phyloP scores from a whole-genome alignment of 2,797 vertebrate genomes.

The Danio tinwini region DNA sequence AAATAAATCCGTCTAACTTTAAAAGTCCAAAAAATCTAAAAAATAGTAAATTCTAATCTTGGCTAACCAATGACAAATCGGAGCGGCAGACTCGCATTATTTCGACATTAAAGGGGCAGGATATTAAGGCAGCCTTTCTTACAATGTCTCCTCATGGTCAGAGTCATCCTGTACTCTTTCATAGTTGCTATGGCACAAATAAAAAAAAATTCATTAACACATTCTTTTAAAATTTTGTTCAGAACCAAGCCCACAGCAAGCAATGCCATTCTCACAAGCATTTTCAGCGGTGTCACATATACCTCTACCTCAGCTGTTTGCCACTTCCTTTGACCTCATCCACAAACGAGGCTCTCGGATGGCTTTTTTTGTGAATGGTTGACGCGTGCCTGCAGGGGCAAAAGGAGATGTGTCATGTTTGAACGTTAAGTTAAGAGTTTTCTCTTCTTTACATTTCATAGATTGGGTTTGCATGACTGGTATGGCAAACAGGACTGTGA shows the following conservation, averaged over 20 bases:
- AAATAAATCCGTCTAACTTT: background rate
- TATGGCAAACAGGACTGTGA: conserved; percentile 74
- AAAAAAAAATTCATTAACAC: conserved; percentile 36
- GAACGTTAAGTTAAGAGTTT: conserved; percentile 56
- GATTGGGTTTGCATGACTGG: conserved; percentile 78
- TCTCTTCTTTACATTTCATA: conserved; percentile 54
- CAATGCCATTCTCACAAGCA: conserved; percentile 49
- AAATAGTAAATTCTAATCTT: conserved; percentile 5
- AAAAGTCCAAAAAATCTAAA: background rate
- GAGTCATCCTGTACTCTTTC: conserved; percentile 52
- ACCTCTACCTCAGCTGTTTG: conserved; percentile 54
- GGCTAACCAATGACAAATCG: conserved; percentile 11
- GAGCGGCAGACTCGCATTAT: conserved; percentile 23
- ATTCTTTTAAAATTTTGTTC: conserved; percentile 53
- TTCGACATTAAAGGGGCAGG: conserved; percentile 24
- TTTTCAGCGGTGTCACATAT: conserved; percentile 50
- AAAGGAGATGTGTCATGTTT: conserved; percentile 55
- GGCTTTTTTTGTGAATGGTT: conserved; percentile 57
- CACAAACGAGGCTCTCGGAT: conserved; percentile 54
- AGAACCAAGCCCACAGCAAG: conserved; percentile 45
- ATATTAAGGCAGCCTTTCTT: conserved; percentile 55
- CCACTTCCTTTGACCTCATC: conserved; percentile 55
- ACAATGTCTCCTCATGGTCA: conserved; percentile 54
- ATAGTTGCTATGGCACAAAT: conserved; percentile 50
- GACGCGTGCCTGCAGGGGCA: conserved; percentile 54